These are phyloP conservation scores for Elephas maximus DNA, from an alignment of 2,113 vertebrate species.

Conservation along the genomic window DNA sequence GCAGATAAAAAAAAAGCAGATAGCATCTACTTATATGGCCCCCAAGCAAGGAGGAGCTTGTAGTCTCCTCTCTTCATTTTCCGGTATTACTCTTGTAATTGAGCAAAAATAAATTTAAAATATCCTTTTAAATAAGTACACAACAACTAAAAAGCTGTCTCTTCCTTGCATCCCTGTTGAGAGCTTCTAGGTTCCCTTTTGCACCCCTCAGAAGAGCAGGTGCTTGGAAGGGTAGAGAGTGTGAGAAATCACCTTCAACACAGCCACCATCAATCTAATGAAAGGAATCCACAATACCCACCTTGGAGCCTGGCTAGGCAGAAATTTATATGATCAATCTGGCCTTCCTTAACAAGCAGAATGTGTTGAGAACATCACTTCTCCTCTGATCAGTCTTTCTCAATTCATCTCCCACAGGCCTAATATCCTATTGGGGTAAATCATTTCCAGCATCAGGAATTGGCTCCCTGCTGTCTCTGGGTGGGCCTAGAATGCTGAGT, in stretches of 20 bases:
- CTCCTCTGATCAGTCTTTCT: conserved; percentile 55
- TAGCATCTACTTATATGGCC: not conserved
- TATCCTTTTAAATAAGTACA: conserved; percentile 24
- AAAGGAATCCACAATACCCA: conserved; percentile 43
- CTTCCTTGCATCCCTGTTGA: conserved; percentile 6
- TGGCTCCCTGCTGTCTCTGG: conserved; percentile 24
- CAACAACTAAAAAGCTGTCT: not conserved
- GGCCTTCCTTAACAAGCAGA: conserved; percentile 55
- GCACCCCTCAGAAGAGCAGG: not conserved
- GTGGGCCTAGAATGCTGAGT: not conserved
- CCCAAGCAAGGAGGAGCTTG: not conserved
- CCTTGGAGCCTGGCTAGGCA: not conserved
- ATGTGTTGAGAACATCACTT: conserved; percentile 50
- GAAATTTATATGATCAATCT: conserved; percentile 49
- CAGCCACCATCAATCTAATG: conserved; percentile 15
- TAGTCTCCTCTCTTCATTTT: conserved; percentile 11
- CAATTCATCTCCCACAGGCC: conserved; percentile 39
- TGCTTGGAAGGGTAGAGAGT: not conserved
- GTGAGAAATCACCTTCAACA: conserved; percentile 52
- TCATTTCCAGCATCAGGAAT: conserved; percentile 32
- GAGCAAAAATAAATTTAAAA: conserved; percentile 55
- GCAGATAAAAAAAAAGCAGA: not conserved
- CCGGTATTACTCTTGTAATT: conserved; percentile 3
- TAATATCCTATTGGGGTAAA: conserved; percentile 25
- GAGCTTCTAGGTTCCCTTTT: conserved; percentile 32